Base-by-base conservation (phyloP, 2,888 invertebrate genomes). In the Andrena fulva region DNA sequence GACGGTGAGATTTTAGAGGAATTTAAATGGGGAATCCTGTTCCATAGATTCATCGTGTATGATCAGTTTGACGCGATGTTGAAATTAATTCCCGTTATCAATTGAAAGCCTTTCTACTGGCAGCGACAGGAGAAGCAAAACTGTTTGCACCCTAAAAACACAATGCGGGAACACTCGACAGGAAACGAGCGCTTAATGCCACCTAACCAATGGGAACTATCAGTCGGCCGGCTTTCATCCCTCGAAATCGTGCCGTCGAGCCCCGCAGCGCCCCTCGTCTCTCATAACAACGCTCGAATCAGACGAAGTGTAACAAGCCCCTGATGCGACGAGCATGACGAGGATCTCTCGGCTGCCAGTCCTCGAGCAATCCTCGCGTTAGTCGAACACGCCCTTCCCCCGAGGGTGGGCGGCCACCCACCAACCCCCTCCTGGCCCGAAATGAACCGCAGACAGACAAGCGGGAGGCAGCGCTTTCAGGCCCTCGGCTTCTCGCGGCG, bases 401-500 rank as follows among this genome's bases (percentile, higher is more conserved):
- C 12, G 27, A 1, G 6, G n/a, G 24, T n/a, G 59, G 59, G 6
- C 1, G 3, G 54, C 8, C 54, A 54, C 20, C 20, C n/a, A 2
- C 7, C 20, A 10, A 12, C 74, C 16, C 62, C 35, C 79, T 20
- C n/a, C 54, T 42, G 29, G 60, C 24, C 16, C 67, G 69, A 82
- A 85, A 85, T 77, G 85, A 84, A 85, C 84, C 82, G 80, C 80
- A 80, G 85, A 85, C 83, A 83, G 85, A 85, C 83, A 83, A 82
- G 82, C 75, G 50, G 24, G 29, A 77, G 81, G 54, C 70, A 63
- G 62, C 74, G 77, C 78, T 78, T 76, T 84, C 84, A 72, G 42
- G 70, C 31, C 69, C 77, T 59, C 29, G 72, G 59, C 75, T 85
- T 86, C 88, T 90, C 89, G 85, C 87, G 84, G 89, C 90, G 86